Evolutionary conservation across 2,888 invertebrate species (phyloP).

Genomic region (Thymelicus acteon): DNA sequence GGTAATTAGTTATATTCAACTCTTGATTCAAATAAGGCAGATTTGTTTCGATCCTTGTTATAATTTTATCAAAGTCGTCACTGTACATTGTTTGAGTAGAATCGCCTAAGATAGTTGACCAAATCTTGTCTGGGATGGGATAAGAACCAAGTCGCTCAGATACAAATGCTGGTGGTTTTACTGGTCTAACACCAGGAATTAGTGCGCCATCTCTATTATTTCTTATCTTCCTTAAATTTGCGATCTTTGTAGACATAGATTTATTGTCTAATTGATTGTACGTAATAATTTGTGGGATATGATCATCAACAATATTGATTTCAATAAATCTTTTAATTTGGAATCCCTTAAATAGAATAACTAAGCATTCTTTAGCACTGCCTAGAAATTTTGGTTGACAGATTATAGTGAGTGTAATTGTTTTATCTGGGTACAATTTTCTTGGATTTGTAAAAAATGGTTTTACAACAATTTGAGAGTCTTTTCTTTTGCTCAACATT

Average conservation of each 20-base stretch:
- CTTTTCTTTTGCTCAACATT: conserved; percentile 77
- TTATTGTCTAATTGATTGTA: conserved; percentile 40
- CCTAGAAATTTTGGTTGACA: conserved; percentile 87
- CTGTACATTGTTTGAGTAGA: conserved; percentile 61
- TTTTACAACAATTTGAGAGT: conserved; percentile 80
- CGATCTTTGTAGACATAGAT: conserved; percentile 49
- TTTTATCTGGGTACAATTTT: conserved; percentile 69
- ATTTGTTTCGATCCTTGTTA: conserved; percentile 66
- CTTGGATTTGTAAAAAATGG: conserved; percentile 64
- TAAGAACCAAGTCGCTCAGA: conserved; percentile 76
- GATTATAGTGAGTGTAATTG: conserved; percentile 71
- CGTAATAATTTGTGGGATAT: conserved; percentile 35
- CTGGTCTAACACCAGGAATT: conserved; percentile 82
- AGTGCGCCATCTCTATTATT: conserved; percentile 50
- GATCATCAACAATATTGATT: conserved; percentile 74
- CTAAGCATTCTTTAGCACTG: conserved; percentile 83
- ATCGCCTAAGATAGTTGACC: conserved; percentile 71
- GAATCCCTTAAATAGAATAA: conserved; percentile 86
- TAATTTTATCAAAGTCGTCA: conserved; percentile 62
- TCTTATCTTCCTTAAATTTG: conserved; percentile 58
- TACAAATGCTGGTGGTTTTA: conserved; percentile 85
- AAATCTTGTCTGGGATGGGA: conserved; percentile 78
- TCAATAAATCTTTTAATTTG: conserved; percentile 85
- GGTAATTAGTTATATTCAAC: conserved; percentile 86
- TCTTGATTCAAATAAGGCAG: conserved; percentile 81